Conservation (phyloP, 2,888 invertebrate species). For the Andrena chrysosceles region DNA sequence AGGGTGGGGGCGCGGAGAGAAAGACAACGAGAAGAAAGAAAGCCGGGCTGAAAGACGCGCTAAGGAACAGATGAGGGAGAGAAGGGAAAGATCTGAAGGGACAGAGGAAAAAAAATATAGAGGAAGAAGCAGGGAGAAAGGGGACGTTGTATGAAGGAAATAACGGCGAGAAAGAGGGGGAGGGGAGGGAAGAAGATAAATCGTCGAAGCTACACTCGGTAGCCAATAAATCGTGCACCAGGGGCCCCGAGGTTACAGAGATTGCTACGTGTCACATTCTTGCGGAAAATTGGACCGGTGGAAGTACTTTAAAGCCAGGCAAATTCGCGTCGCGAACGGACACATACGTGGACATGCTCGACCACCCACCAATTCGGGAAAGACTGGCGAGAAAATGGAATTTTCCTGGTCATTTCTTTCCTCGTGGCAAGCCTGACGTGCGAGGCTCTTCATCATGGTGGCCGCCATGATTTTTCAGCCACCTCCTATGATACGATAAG, state of each 20-base stretch:
- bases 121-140: neutral
- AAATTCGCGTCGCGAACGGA: conserved; percentile 71
- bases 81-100: neutral
- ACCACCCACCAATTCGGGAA: conserved; percentile 64
- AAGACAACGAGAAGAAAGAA: neutral
- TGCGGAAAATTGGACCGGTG: conserved; percentile 73
- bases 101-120: neutral
- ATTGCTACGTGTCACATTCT: conserved; percentile 77
- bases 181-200: conserved; percentile 67
- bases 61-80: neutral
- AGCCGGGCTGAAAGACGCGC: conserved; percentile 1
- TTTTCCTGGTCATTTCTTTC: neutral
- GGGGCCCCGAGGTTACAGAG: conserved; percentile 70
- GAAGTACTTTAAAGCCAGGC: conserved; percentile 69
- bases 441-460: neutral
- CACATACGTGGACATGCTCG: conserved; percentile 58
- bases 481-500: no score
- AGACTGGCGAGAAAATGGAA: conserved; percentile 22
- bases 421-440: neutral
- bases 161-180: conserved; percentile 36
- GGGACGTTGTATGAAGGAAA: conserved; percentile 33
- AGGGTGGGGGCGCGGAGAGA: neutral
- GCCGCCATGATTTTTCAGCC: no score
- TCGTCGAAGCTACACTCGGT: conserved; percentile 73
- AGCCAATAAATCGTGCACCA: conserved; percentile 72